Evolutionary conservation across 2,888 invertebrate species (phyloP).

Genomic region (Drosophila niveifrons): DNA sequence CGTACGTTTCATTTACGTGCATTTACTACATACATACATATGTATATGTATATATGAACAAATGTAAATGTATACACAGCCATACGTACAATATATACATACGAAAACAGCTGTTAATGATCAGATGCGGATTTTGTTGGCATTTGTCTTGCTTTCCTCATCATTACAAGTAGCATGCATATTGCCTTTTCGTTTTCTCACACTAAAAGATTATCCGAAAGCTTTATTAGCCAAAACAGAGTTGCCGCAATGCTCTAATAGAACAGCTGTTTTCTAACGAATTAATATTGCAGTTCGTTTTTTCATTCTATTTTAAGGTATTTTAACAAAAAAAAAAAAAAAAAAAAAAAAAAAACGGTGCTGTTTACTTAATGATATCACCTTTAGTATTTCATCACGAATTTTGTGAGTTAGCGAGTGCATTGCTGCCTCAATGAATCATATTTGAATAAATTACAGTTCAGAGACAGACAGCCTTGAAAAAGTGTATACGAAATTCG

Average conservation of each 20-base stretch:
- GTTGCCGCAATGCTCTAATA: conserved; percentile 9
- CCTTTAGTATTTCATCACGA: conserved; percentile 9
- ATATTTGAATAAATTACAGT: conserved; percentile 11
- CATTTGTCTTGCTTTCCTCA: neutral
- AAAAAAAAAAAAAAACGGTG: neutral
- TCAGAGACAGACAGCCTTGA: conserved; percentile 15
- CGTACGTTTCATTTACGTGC: conserved; percentile 8
- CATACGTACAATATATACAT: neutral
- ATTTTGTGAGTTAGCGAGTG: conserved; percentile 3
- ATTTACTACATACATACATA: conserved; percentile 10
- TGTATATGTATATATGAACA: neutral
- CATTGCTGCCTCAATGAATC: conserved; percentile 17
- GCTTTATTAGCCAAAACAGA: neutral
- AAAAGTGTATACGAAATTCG: conserved; percentile 45
- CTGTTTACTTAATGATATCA: conserved; percentile 29
- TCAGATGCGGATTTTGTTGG: neutral
- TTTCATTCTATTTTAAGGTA: conserved; percentile 2
- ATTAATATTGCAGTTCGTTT: neutral
- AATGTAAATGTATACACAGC: neutral
- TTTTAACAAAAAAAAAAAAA: conserved; percentile 5
- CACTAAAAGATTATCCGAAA: neutral
- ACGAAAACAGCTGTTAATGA: conserved; percentile 1
- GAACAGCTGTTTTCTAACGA: conserved; percentile 12
- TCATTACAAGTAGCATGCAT: neutral
- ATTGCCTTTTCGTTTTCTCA: neutral